Percentiles rank a stretch among this genome's conserved stretches.
Conservation (phyloP, 1,140 invertebrate genomes). For the Rhopalosiphum padi region DNA sequence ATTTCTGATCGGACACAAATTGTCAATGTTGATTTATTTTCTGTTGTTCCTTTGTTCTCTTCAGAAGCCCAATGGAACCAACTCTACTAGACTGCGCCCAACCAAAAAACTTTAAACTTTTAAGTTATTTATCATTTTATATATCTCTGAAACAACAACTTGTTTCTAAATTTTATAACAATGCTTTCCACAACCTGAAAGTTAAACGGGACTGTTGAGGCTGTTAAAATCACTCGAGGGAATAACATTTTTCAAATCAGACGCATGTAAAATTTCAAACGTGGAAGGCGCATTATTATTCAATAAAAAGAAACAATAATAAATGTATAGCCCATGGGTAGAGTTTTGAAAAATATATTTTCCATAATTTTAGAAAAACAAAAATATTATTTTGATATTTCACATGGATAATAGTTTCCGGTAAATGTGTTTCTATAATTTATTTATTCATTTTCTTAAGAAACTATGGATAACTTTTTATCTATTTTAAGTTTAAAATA, state of each 20-base stretch:
- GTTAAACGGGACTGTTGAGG: not conserved
- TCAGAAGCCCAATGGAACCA: not conserved
- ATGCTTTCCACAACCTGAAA: constrained; percentile 22
- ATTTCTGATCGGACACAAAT: not conserved
- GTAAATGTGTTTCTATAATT: not conserved
- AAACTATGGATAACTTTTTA: not conserved
- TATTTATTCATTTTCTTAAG: not conserved
- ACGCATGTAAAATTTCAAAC: not conserved
- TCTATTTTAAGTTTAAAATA: not conserved
- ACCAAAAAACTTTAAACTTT: not conserved
- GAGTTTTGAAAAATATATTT: not conserved
- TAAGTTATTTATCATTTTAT: constrained; percentile 17
- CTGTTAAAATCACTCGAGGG: constrained; percentile 5
- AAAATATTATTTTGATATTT: not conserved
- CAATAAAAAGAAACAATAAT: not conserved
- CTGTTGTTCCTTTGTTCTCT: not conserved
- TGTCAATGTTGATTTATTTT: not conserved
- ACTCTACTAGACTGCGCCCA: not conserved
- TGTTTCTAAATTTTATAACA: not conserved
- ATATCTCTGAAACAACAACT: not conserved
- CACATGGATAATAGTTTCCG: not conserved
- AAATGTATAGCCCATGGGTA: not conserved
- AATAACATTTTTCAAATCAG: constrained; percentile 3
- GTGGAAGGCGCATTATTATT: not conserved
- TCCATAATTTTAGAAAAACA: not conserved